Evolutionary conservation across 2,113 vertebrate genomes (phyloP).

Genomic region (Astatotilapia flaviijosephi): DNA sequence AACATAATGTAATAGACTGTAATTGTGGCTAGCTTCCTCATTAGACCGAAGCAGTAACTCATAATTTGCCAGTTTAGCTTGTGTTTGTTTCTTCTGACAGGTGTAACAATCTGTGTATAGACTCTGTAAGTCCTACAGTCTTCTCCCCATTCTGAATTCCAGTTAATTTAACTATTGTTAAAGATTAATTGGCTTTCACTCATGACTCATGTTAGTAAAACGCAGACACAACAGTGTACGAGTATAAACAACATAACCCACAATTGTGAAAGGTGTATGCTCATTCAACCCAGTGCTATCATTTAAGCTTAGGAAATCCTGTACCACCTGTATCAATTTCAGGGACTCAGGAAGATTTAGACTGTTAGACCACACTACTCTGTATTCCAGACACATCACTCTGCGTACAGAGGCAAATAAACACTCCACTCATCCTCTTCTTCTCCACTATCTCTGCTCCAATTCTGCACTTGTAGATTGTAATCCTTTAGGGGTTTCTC

Average conservation of each 20-base stretch:
- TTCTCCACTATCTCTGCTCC: not conserved
- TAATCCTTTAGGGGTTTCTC: not conserved
- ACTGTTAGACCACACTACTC: not conserved
- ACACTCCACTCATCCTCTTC: not conserved
- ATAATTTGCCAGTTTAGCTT: not conserved
- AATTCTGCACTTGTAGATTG: not conserved
- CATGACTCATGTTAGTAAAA: not conserved
- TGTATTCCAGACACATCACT: constrained; percentile 51
- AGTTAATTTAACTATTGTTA: not conserved
- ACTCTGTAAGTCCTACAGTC: not conserved
- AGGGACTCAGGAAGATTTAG: constrained; percentile 37
- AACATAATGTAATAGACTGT: not conserved
- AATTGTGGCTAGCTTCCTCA: not conserved
- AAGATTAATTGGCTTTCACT: not conserved
- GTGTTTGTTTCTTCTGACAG: not conserved
- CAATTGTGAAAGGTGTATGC: not conserved
- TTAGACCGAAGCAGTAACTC: not conserved
- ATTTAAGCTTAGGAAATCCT: not conserved
- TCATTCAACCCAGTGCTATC: not conserved
- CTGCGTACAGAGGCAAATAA: constrained; percentile 36
- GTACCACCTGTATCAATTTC: not conserved
- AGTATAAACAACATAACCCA: not conserved
- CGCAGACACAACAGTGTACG: not conserved
- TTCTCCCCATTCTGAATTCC: not conserved
- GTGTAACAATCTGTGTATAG: not conserved